Conservation (phyloP, 2,888 invertebrate species). For the Cyclophora albipunctata region DNA sequence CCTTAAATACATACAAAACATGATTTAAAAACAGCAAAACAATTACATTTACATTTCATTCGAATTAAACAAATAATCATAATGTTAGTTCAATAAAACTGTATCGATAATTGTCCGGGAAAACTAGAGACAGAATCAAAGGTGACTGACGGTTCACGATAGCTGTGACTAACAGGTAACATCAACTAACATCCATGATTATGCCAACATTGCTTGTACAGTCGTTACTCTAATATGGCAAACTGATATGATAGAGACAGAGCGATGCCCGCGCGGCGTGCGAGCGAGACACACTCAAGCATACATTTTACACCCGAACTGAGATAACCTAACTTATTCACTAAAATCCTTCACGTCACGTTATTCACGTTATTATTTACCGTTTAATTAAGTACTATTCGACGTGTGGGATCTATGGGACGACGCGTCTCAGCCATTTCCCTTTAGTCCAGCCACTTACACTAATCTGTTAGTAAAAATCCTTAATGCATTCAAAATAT, state of each 20-base stretch:
- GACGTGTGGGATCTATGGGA: conserved; percentile 14
- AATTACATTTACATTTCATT: too few species aligned
- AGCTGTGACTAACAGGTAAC: conserved; percentile 32
- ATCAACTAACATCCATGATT: conserved; percentile 58
- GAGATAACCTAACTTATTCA: conserved; percentile 40
- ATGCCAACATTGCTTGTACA: conserved; percentile 63
- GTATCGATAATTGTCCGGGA: too few species aligned
- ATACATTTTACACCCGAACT: conserved; percentile 10
- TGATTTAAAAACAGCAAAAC: too few species aligned
- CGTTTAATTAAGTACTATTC: conserved; percentile 1
- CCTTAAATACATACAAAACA: not conserved
- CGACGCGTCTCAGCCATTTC: conserved; percentile 39
- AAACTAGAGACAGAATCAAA: not conserved
- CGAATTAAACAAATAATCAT: too few species aligned
- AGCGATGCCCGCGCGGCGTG: conserved; percentile 26
- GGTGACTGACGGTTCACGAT: conserved; percentile 11
- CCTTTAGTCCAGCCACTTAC: conserved; percentile 38
- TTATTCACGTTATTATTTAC: not conserved
- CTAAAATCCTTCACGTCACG: conserved; percentile 11
- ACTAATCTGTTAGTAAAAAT: conserved; percentile 73
- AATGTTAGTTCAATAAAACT: too few species aligned
- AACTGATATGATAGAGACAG: conserved; percentile 63
- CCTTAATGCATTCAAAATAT: conserved; percentile 73
- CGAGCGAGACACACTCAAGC: conserved; percentile 33
- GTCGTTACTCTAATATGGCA: conserved; percentile 68